Evolutionary conservation across 2,113 vertebrate species (phyloP).

Genomic region (Sula dactylatra): DNA sequence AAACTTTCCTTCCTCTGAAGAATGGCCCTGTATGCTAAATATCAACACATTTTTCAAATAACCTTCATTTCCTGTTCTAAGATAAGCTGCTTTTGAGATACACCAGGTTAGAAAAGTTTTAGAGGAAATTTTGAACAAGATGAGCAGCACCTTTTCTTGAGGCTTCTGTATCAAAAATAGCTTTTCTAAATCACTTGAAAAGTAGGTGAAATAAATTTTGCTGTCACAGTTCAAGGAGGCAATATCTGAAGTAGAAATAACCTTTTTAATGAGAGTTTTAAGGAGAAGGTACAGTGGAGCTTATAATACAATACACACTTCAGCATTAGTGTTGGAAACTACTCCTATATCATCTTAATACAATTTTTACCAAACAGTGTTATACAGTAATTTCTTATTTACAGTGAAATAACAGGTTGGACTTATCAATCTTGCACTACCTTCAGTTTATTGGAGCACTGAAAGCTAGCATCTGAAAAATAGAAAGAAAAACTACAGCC

Average conservation of each 20-base stretch:
- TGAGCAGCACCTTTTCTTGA: not conserved
- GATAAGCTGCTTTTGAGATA: not conserved
- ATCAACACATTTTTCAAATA: not conserved
- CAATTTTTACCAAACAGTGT: not conserved
- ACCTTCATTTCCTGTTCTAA: not conserved
- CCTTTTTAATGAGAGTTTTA: not conserved
- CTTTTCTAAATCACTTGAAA: constrained; percentile 2
- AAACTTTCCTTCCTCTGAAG: not conserved
- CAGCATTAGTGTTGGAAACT: not conserved
- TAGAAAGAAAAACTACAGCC: not conserved
- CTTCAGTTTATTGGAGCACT: not conserved
- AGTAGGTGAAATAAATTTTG: not conserved
- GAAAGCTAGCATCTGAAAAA: not conserved
- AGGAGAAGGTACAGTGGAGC: not conserved
- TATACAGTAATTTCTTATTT: not conserved
- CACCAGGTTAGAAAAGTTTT: not conserved
- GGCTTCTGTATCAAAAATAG: not conserved
- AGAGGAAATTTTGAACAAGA: not conserved
- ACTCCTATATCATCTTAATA: not conserved
- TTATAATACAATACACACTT: not conserved
- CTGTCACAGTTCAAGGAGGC: not conserved
- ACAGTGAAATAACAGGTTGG: not conserved
- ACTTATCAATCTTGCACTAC: not conserved
- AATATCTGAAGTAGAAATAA: not conserved
- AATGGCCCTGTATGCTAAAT: not conserved